Evolutionary conservation across 2,113 vertebrate species (phyloP), one percentile per base, ranked within the genome.

Genomic region (Chaenocephalus aceratus): DNA sequence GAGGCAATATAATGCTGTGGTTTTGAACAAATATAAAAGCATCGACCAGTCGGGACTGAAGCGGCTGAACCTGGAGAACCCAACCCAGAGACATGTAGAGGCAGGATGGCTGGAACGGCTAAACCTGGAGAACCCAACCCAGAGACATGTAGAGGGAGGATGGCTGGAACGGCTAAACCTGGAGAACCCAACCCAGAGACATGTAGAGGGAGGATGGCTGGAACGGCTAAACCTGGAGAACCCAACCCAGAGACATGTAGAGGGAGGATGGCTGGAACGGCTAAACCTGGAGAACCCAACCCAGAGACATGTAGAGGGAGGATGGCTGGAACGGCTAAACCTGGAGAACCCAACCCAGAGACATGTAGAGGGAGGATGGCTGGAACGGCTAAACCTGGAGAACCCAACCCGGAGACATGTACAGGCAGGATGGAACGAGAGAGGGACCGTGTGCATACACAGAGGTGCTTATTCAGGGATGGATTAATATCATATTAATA

Each of bases 401-500:
- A 72, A 68, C n/a, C 48, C 44, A 51, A 68, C n/a, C 48, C 44
- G 45, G 16, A 72, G 18, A 15, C 46, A 16, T 51, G 61, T 1
- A 52, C 14, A 49, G 23, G 8, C 16, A 52, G 51, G 46, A 56
- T n/a, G 5, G 0, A 18, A 0, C 15, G 21, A 57, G 18, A 34
- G 30, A 72, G 26, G 21, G 12, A 21, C 10, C 3, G 16, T 60
- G 62, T 12, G 11, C 30, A 67, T n/a, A 30, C 63, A 53, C 21
- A 26, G 1, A 13, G 64, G 2, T 75, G 34, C 60, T 80, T 79
- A 61, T 82, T 82, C 30, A 53, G 5, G 12, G 23, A 23, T 7
- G n/a, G 44, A 70, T 56, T 73, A 21, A 44, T 80, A 67, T 79
- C 65, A 81, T 21, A 77, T 36, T 64, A 68, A 66, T 57, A 16